Evolutionary conservation across 2,113 vertebrate genomes (phyloP).

Genomic region (Vimba vimba): DNA sequence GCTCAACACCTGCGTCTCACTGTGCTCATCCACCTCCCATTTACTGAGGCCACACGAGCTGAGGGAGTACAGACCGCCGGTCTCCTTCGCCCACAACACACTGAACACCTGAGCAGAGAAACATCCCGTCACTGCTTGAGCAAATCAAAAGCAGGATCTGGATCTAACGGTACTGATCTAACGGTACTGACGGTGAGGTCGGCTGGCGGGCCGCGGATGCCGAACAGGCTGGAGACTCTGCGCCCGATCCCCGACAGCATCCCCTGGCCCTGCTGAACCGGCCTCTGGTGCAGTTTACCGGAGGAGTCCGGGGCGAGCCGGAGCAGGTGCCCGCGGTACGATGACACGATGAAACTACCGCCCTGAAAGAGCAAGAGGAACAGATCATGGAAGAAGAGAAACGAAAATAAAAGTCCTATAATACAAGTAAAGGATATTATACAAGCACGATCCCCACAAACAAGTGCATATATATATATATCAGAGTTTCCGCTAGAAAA

Average conservation of each 20-base stretch:
- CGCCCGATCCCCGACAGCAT: conserved; percentile 94
- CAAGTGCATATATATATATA: too few species aligned
- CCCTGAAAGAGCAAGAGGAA: conserved; percentile 73
- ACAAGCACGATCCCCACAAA: too few species aligned
- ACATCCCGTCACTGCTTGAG: not conserved
- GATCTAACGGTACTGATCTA: not conserved
- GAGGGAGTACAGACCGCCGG: conserved; percentile 83
- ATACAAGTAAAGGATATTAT: too few species aligned
- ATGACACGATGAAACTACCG: conserved; percentile 88
- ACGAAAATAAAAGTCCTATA: too few species aligned
- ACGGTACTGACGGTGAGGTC: conserved; percentile 78
- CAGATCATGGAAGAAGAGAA: not conserved
- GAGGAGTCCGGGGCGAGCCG: conserved; percentile 78
- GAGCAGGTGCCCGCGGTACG: conserved; percentile 80
- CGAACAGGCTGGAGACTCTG: conserved; percentile 90
- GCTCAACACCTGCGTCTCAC: conserved; percentile 84
- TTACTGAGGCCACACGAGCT: conserved; percentile 84
- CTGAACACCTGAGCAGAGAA: conserved; percentile 79
- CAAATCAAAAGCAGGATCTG: not conserved
- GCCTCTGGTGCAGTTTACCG: conserved; percentile 83
- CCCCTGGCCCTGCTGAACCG: conserved; percentile 87
- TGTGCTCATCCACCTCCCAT: conserved; percentile 88
- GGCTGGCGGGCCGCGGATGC: conserved; percentile 85
- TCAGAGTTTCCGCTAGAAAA: too few species aligned
- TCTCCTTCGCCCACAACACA: conserved; percentile 83